Evolutionary conservation across 2,797 vertebrate genomes (phyloP).

Genomic region (Lindbergichthys nudifrons): DNA sequence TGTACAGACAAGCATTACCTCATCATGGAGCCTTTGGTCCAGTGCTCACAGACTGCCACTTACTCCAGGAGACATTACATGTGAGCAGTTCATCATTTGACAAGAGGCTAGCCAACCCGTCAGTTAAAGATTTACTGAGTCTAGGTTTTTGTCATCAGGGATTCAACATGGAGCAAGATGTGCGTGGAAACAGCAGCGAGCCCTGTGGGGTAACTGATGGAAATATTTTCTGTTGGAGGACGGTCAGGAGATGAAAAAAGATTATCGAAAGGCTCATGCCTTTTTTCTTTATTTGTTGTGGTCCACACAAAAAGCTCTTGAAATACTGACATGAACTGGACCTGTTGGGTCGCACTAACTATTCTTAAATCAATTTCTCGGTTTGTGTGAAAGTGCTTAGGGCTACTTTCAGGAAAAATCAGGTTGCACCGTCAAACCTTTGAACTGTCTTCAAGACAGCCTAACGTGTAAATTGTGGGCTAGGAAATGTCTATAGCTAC

Average conservation of each 20-base stretch:
- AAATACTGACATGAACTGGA: slow-evolving; percentile 15
- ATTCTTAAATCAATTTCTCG: neutral
- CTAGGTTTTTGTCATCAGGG: slow-evolving; percentile 42
- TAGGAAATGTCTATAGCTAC: neutral
- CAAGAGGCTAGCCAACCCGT: slow-evolving; percentile 34
- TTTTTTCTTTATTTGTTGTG: slow-evolving; percentile 32
- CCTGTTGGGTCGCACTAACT: neutral
- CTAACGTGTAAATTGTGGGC: neutral
- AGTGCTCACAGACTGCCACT: slow-evolving; percentile 43
- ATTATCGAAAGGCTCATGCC: slow-evolving; percentile 20
- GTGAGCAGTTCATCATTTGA: slow-evolving; percentile 58
- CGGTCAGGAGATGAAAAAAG: slow-evolving; percentile 32
- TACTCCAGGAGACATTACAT: slow-evolving; percentile 61
- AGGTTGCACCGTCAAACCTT: neutral
- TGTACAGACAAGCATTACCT: slow-evolving; percentile 41
- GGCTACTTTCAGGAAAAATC: neutral
- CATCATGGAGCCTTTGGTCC: slow-evolving; percentile 27
- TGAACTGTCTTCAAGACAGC: neutral
- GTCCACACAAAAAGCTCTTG: slow-evolving; percentile 7
- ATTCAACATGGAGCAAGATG: slow-evolving; percentile 37
- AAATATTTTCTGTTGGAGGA: slow-evolving; percentile 39
- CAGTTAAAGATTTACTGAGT: slow-evolving; percentile 49
- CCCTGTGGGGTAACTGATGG: slow-evolving; percentile 28
- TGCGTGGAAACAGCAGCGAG: slow-evolving; percentile 32
- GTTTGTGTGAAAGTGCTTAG: neutral